These are phyloP conservation scores for Oceanodroma tethys DNA, from an alignment of 2,113 vertebrate genomes.

Conservation along the genomic window DNA sequence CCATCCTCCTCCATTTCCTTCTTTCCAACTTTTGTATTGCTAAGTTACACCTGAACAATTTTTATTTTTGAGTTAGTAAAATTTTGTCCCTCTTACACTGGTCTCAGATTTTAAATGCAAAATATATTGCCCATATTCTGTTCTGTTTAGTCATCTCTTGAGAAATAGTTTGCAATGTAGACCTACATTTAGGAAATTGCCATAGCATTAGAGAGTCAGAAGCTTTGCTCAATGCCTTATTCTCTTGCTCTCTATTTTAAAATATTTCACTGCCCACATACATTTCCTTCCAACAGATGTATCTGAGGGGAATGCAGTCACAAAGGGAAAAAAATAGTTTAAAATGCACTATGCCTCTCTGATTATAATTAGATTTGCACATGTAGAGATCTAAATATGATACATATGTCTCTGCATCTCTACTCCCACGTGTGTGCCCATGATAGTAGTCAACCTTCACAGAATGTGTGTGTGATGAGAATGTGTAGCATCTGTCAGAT, in stretches of 20 bases:
- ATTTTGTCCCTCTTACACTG: neutral
- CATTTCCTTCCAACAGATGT: neutral
- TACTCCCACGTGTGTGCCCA: conserved; percentile 28
- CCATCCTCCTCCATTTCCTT: neutral
- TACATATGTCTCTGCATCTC: conserved; percentile 34
- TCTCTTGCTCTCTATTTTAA: neutral
- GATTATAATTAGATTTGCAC: conserved; percentile 64
- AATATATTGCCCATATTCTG: neutral
- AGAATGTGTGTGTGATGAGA: conserved; percentile 37
- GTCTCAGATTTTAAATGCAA: neutral
- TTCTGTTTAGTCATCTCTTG: neutral
- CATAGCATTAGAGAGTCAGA: neutral
- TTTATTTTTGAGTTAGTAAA: neutral
- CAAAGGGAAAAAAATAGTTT: conserved; percentile 1
- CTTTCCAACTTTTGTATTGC: neutral
- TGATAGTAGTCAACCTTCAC: conserved; percentile 68
- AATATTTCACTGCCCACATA: conserved; percentile 2
- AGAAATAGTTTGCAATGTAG: neutral
- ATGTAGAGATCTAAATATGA: conserved; percentile 48
- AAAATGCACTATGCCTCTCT: conserved; percentile 25
- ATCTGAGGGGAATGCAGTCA: neutral
- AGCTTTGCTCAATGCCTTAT: neutral
- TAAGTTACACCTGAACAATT: neutral
- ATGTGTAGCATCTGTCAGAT: conserved; percentile 41
- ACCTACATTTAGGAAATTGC: neutral